These are phyloP conservation scores for Sesia apiformis DNA, from an alignment of 2,888 invertebrate species.

Conservation along the genomic window DNA sequence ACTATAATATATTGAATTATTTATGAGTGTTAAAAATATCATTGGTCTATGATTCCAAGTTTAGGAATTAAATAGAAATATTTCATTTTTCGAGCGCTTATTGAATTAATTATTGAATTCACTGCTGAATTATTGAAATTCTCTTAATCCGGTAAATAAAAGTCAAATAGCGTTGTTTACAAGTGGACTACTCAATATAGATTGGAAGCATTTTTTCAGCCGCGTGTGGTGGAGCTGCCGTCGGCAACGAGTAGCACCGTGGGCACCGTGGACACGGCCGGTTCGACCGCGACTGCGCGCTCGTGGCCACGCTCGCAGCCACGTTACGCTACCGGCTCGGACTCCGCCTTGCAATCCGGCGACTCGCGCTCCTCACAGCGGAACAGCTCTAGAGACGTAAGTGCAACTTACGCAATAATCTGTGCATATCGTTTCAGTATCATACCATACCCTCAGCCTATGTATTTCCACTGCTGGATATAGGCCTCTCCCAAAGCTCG, in stretches of 20 bases:
- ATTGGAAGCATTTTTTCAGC: slow-evolving; percentile 16
- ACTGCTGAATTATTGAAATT: no score
- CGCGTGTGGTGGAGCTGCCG: slow-evolving; percentile 40
- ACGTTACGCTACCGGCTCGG: slow-evolving; percentile 36
- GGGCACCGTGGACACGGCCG: slow-evolving; percentile 43
- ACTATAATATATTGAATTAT: no score
- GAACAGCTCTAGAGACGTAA: slow-evolving; percentile 30
- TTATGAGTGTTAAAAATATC: no score
- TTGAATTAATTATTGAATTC: no score
- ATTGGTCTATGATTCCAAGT: no score
- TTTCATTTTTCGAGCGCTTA: no score
- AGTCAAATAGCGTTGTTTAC: not conserved
- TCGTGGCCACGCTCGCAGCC: slow-evolving; percentile 35
- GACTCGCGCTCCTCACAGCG: slow-evolving; percentile 72
- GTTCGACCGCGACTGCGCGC: slow-evolving; percentile 29
- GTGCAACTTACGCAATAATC: not conserved
- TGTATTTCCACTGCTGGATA: no score
- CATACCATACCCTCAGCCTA: no score
- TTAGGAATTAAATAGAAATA: no score
- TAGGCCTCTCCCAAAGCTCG: no score
- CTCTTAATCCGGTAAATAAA: no score
- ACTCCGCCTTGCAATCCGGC: slow-evolving; percentile 79
- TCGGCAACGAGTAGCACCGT: slow-evolving; percentile 36
- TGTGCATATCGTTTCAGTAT: no score
- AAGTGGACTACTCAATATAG: not conserved